These are phyloP conservation scores for Megalonaias nervosa DNA, from an alignment of 1,140 invertebrate genomes.

Conservation along the genomic window DNA sequence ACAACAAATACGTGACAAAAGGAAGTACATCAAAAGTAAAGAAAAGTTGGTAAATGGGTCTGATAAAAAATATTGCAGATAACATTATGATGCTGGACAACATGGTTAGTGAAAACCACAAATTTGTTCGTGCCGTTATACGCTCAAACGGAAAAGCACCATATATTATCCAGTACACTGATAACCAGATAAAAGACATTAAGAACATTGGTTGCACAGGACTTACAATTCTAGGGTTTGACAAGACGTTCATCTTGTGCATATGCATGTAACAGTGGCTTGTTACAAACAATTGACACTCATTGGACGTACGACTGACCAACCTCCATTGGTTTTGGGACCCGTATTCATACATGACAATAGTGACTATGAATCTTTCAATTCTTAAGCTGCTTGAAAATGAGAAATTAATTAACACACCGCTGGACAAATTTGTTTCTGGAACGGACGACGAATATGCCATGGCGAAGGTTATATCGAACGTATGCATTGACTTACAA, in stretches of 20 bases:
- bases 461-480: too few relatives aligned
- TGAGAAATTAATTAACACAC: too few relatives aligned
- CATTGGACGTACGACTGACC: neutral
- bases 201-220: neutral
- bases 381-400: too few relatives aligned
- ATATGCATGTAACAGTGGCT: neutral
- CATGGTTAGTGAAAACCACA: neutral
- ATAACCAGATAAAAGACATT: neutral
- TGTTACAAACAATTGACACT: neutral
- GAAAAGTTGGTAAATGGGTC: neutral
- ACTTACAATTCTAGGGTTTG: neutral
- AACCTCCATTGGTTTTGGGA: neutral
- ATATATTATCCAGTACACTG: neutral
- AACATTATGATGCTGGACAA: neutral
- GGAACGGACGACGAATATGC: too few relatives aligned
- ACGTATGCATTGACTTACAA: too few relatives aligned
- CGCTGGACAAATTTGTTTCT: too few relatives aligned
- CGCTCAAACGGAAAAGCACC: neutral
- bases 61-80: neutral
- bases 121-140: neutral
- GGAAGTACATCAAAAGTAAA: too few relatives aligned
- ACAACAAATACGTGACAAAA: too few relatives aligned
- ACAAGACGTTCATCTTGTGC: neutral
- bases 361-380: too few relatives aligned
- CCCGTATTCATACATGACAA: conserved; percentile 1